phyloP scores from a whole-genome alignment of 2,797 vertebrate genomes.

The Notoglanidium macrostoma region DNA sequence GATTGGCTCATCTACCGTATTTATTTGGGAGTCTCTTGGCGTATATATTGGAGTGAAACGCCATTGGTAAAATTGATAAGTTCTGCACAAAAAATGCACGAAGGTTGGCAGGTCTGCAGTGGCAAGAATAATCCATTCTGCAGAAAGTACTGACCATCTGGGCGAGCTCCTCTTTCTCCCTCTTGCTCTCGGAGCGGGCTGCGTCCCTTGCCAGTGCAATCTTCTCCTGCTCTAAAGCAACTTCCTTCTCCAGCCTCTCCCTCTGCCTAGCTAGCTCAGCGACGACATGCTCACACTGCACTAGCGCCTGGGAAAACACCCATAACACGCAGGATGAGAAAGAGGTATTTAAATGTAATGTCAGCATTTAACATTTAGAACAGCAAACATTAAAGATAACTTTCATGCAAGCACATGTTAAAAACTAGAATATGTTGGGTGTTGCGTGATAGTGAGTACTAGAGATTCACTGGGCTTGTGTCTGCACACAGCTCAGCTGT shows the following conservation, averaged over 20 bases:
- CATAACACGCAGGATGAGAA: constrained; percentile 8
- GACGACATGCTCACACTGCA: constrained; percentile 85
- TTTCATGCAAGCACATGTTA: background rate
- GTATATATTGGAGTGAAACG: background rate
- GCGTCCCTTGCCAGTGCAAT: constrained; percentile 77
- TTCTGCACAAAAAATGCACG: background rate
- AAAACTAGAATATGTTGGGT: background rate
- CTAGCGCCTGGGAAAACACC: constrained; percentile 75
- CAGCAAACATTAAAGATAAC: background rate
- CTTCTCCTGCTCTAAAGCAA: constrained; percentile 75
- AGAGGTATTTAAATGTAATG: background rate
- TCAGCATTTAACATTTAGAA: background rate
- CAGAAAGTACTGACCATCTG: constrained; percentile 71
- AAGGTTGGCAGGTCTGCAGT: background rate
- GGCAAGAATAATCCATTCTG: background rate
- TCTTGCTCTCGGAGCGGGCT: constrained; percentile 74
- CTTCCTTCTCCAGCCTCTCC: constrained; percentile 79
- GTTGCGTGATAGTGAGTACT: background rate
- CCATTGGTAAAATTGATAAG: background rate
- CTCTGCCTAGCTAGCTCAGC: constrained; percentile 81
- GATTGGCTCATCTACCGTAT: background rate
- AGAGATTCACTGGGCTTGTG: no score
- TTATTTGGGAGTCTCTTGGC: background rate
- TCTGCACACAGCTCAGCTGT: background rate
- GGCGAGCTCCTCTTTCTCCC: constrained; percentile 78